These are phyloP conservation scores for Liodrosophila aerea DNA, from an alignment of 2,888 invertebrate genomes.

Conservation along the genomic window DNA sequence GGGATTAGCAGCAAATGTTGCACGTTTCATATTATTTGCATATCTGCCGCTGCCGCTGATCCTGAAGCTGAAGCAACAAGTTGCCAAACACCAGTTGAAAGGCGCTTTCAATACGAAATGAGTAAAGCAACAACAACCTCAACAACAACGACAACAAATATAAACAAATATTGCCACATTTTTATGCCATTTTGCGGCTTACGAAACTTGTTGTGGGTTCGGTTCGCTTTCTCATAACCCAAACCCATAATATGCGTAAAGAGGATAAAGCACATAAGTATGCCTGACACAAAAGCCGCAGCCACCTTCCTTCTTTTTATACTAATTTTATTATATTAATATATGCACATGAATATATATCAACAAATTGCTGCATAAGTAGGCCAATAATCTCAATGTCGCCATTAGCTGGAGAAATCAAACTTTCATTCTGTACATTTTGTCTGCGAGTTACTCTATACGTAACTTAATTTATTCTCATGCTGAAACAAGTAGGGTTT, in stretches of 20 bases:
- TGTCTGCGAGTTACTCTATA: too few species aligned
- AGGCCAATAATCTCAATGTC: too few species aligned
- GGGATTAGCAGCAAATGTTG: conserved; percentile 60
- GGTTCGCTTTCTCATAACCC: conserved; percentile 1
- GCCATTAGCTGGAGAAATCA: too few species aligned
- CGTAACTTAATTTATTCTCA: too few species aligned
- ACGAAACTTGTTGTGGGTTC: conserved; percentile 12
- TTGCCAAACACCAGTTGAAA: conserved; percentile 37
- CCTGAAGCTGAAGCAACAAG: conserved; percentile 46
- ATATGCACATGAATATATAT: too few species aligned
- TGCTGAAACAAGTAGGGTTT: too few species aligned
- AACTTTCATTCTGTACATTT: too few species aligned
- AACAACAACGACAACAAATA: conserved; percentile 19
- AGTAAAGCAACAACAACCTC: conserved; percentile 37
- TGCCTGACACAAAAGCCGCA: too few species aligned
- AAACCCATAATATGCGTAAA: neutral
- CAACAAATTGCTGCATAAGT: too few species aligned
- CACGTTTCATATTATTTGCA: conserved; percentile 58
- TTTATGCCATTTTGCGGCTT: conserved; percentile 43
- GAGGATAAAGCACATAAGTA: neutral
- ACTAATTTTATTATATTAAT: too few species aligned
- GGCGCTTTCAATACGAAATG: conserved; percentile 58
- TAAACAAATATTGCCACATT: conserved; percentile 37
- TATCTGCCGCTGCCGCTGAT: conserved; percentile 52
- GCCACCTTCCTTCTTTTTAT: too few species aligned